A percentile compares a stretch with the other conserved stretches of the same genome.
Evolutionary conservation across 2,888 invertebrate species (phyloP).

Genomic region (Aphodius sticticus): DNA sequence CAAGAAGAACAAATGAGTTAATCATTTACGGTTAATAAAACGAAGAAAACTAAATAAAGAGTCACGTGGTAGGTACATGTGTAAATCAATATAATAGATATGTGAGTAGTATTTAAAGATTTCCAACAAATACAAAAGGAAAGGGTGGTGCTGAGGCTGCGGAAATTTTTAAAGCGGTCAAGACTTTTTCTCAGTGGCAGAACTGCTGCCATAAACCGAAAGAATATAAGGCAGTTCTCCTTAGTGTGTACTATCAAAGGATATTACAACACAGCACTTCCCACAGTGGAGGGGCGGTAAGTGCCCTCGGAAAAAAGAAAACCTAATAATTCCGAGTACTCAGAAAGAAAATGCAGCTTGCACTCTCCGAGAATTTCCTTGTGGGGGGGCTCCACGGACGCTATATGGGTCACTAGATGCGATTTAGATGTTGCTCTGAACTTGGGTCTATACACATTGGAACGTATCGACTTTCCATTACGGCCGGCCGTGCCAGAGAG

Average conservation of each 20-base stretch:
- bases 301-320: constrained; percentile 25
- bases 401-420: constrained; percentile 24
- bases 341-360: constrained; percentile 15
- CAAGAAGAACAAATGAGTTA: no score
- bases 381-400: constrained; percentile 5
- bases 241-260: not conserved
- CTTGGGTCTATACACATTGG: constrained; percentile 9
- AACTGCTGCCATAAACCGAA: not conserved
- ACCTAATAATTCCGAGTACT: constrained; percentile 25
- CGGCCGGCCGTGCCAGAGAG: constrained; percentile 7
- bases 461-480: constrained; percentile 21
- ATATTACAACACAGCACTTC: not conserved
- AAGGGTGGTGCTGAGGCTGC: no score
- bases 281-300: constrained; percentile 5
- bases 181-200: not conserved
- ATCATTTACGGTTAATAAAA: no score
- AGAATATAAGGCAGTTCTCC: not conserved
- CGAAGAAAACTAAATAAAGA: no score
- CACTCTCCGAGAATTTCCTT: constrained; percentile 9
- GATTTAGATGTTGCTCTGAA: constrained; percentile 24
- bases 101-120: no score
- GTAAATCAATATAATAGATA: no score
- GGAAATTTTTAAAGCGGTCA: not conserved
- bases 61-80: no score
- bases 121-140: no score